phyloP scores from a whole-genome alignment of 2,113 vertebrate genomes.

The Paracanthobrama guichenoti region DNA sequence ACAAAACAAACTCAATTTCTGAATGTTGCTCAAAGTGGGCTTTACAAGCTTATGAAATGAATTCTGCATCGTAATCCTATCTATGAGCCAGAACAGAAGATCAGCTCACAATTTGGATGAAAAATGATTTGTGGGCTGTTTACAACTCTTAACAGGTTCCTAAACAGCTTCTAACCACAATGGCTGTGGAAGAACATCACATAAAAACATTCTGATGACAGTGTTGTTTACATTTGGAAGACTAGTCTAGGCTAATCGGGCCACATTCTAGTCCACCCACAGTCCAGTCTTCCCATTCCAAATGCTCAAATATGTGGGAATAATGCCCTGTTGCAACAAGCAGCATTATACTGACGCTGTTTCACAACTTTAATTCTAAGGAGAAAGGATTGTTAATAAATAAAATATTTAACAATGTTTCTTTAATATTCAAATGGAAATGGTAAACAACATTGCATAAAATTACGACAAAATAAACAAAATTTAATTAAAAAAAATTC shows the following conservation, averaged over 20 bases:
- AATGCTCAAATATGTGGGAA: constrained; percentile 47
- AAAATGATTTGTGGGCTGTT: neutral
- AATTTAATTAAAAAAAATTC: neutral
- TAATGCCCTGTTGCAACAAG: constrained; percentile 40
- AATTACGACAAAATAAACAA: neutral
- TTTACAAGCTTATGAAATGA: neutral
- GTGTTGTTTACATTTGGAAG: constrained; percentile 38
- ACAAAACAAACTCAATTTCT: neutral
- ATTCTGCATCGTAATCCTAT: neutral
- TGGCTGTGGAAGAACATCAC: neutral
- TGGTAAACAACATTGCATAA: neutral
- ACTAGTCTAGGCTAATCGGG: constrained; percentile 26
- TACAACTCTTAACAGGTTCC: neutral
- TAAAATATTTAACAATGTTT: too few relatives aligned
- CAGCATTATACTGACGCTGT: constrained; percentile 15
- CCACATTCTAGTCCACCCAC: constrained; percentile 28
- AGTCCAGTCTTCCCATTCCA: constrained; percentile 38
- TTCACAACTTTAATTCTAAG: constrained; percentile 12
- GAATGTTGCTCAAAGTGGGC: neutral
- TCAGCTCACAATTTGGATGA: too few relatives aligned
- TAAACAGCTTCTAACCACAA: neutral
- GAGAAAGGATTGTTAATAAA: neutral
- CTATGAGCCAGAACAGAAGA: neutral
- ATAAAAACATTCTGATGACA: neutral
- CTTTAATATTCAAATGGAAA: neutral